Conservation (phyloP, 64 coral and sea anemone genomes). For the Astreopora myriophthalma region DNA sequence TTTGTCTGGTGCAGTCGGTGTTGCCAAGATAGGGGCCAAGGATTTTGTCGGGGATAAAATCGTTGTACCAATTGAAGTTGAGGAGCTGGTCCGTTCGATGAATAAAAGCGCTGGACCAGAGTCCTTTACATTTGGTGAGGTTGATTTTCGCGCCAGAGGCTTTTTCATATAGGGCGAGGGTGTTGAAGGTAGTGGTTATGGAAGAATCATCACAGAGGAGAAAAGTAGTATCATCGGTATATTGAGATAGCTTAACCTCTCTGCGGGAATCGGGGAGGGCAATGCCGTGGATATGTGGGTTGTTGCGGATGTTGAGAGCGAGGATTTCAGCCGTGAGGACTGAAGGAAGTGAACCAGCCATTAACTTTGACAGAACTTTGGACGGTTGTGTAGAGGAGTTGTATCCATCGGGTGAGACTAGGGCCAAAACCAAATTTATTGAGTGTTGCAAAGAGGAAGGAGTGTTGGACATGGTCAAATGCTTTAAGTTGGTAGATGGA, state of each 20-base stretch:
- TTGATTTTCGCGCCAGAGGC: constrained; percentile 44
- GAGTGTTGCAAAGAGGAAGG: neutral
- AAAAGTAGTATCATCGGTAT: constrained; percentile 29
- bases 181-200: neutral
- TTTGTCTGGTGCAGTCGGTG: neutral
- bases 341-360: neutral
- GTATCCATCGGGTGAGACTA: neutral
- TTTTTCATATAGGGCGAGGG: neutral
- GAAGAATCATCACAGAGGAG: neutral
- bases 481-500: constrained; percentile 15
- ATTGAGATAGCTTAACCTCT: constrained; percentile 31
- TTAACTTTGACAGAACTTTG: neutral
- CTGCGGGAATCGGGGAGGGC: neutral
- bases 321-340: neutral
- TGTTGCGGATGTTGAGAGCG: neutral
- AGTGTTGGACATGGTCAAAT: neutral
- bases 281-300: neutral
- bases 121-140: constrained; percentile 11
- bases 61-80: constrained; percentile 32
- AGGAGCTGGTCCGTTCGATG: neutral
- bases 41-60: constrained; percentile 43
- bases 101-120: neutral
- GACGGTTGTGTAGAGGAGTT: neutral
- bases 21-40: neutral
- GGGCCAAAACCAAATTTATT: neutral